These are phyloP conservation scores for Heliconius aoede DNA, from an alignment of 2,888 invertebrate species.

Conservation along the genomic window DNA sequence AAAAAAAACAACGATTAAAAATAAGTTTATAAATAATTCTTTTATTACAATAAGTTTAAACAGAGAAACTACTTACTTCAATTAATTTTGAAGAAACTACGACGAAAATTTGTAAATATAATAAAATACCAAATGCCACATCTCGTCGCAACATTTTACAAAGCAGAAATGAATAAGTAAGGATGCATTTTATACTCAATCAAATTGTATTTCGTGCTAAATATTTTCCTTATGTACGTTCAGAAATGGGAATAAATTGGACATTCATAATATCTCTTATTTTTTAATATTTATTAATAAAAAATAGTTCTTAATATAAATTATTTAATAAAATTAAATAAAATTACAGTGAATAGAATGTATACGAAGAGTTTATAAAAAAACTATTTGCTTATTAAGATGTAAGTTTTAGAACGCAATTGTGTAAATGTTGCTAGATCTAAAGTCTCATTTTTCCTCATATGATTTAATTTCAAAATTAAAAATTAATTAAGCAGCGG, in stretches of 20 bases:
- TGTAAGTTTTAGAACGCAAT: not conserved
- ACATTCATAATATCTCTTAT: not conserved
- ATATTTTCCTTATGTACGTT: constrained; percentile 19
- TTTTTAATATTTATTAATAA: not conserved
- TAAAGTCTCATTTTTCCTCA: not conserved
- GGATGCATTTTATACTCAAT: constrained; percentile 26
- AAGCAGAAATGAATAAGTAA: constrained; percentile 19
- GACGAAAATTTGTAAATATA: constrained; percentile 10
- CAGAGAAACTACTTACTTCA: constrained; percentile 16
- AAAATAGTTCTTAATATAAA: not conserved
- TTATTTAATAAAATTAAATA: not conserved
- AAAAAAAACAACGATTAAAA: not conserved
- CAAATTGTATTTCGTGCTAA: constrained; percentile 28
- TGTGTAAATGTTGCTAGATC: not conserved
- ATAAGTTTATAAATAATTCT: not conserved
- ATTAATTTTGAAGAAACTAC: constrained; percentile 15
- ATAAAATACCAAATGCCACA: not conserved
- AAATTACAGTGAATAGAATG: not conserved
- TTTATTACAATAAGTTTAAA: not conserved
- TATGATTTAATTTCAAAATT: not conserved
- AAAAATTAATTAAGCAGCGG: too few relatives aligned
- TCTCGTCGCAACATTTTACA: constrained; percentile 18
- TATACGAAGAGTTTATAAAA: not conserved
- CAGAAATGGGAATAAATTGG: not conserved
- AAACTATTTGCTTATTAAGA: not conserved